Conservation (phyloP, 2,113 vertebrate species). For the Scopus umbretta region DNA sequence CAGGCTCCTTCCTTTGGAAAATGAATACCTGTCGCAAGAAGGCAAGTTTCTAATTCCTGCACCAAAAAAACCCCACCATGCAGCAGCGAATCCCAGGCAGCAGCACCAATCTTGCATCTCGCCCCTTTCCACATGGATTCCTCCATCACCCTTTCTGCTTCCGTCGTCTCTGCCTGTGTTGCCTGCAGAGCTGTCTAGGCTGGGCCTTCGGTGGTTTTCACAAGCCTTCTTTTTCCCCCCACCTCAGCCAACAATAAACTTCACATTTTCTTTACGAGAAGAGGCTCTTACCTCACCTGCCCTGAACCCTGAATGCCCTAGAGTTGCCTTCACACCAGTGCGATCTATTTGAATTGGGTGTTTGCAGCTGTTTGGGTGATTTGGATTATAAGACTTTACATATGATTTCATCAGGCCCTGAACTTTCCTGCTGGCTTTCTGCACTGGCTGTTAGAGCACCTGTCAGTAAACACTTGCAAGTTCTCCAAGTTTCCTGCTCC, state of each 20-base stretch:
- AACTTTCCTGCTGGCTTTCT: not conserved
- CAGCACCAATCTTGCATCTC: accelerated
- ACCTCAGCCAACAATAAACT: not conserved
- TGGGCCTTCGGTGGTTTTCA: not conserved
- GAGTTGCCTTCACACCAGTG: not conserved
- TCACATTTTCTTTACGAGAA: not conserved
- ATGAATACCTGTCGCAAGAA: not conserved
- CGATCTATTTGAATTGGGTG: not conserved
- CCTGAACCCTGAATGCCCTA: not conserved
- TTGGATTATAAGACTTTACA: not conserved
- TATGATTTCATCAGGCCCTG: not conserved
- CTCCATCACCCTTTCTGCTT: not conserved
- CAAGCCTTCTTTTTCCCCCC: not conserved
- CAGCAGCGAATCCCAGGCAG: not conserved
- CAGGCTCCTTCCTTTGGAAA: not conserved
- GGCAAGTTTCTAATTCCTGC: not conserved
- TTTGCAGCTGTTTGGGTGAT: not conserved
- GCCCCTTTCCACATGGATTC: not conserved
- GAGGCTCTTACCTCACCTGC: not conserved
- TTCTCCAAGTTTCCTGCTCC: not conserved
- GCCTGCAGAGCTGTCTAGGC: not conserved
- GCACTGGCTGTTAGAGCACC: not conserved
- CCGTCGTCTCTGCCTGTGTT: accelerated
- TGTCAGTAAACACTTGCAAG: not conserved
- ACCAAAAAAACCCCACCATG: not conserved